Base-by-base conservation (phyloP, 1,140 invertebrate genomes). In the Bombus picipes region DNA sequence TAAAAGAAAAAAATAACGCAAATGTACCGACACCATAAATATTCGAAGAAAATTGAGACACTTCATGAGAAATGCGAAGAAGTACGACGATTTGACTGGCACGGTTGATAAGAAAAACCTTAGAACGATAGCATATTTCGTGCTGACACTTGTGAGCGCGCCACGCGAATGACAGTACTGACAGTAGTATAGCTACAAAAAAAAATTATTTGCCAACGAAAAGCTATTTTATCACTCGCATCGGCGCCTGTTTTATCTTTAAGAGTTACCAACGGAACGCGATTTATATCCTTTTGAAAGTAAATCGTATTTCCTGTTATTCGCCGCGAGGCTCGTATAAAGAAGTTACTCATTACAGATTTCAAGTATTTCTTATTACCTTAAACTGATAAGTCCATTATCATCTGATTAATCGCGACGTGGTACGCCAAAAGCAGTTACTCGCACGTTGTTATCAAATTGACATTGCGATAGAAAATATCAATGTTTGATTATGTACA, bases 71-170 rank as follows among this genome's bases (percentile, higher is more conserved):
- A 66, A 68, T 32, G 9, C 57, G 75, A n/a, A 62, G 83, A 89
- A 82, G 65, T 89, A 83, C 62, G 47, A 79, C 72, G 41, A 65
- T 74, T 57, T n/a, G 77, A 80, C 57, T 85, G 75, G n/a, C 28
- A 18, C 41, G 12, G 53, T 32, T 57, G 84, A 89, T 89, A 89
- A 89, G 39, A 59, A 39, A 68, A 75, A 76, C 43, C 15, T 81
- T 75, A 72, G 43, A 28, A 66, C 39, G 84, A 89, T 89, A 86
- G 81, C 62, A 81, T 57, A 37, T 39, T 34, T 18, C 57, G 43
- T 83, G 59, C 68, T 72, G 71, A 85, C 57, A 65, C 53, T 59
- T 80, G 39, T 53, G 53, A 72, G 41, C 5, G 43, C 68, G 57
- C 22, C 39, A 37, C 76, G 34, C 53, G 25, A 72, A 57, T 80